Conservation (phyloP, 2,113 vertebrate species). For the Larimichthys polyactis region DNA sequence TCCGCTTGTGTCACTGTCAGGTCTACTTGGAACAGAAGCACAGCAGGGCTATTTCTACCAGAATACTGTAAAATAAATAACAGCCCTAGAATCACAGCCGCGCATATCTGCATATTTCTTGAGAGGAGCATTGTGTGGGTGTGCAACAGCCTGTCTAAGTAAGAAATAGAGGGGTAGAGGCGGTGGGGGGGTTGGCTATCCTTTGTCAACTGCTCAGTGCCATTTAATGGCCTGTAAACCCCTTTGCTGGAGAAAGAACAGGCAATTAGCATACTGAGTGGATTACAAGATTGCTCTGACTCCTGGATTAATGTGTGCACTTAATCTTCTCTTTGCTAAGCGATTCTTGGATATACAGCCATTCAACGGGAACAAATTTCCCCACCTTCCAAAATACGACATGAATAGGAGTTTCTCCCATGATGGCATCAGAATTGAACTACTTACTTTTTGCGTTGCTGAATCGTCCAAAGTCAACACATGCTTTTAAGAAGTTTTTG, state of each 20-base stretch:
- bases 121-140: slow-evolving; percentile 52
- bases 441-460: neutral
- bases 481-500: neutral
- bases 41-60: slow-evolving; percentile 3
- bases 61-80: slow-evolving; percentile 39
- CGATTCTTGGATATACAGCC: slow-evolving; percentile 75
- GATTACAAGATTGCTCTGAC: slow-evolving; percentile 84
- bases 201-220: slow-evolving; percentile 82
- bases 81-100: slow-evolving; percentile 19
- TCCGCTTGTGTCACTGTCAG: slow-evolving; percentile 31
- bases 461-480: slow-evolving; percentile 1
- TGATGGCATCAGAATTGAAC: neutral
- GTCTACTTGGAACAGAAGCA: slow-evolving; percentile 5
- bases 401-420: slow-evolving; percentile 29
- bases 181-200: slow-evolving; percentile 59
- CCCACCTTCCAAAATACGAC: slow-evolving; percentile 52
- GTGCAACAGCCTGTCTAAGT: slow-evolving; percentile 66
- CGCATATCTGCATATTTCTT: slow-evolving; percentile 41
- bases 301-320: slow-evolving; percentile 84
- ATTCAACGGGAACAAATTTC: slow-evolving; percentile 66
- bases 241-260: slow-evolving; percentile 80
- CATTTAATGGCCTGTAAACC: slow-evolving; percentile 84
- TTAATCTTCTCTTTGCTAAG: slow-evolving; percentile 84
- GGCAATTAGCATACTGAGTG: slow-evolving; percentile 85
- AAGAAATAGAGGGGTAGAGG: slow-evolving; percentile 66